Base-by-base conservation (phyloP, 37 sponge, comb jelly and placozoan genomes). In the Chondrilla cf. caribensis region DNA sequence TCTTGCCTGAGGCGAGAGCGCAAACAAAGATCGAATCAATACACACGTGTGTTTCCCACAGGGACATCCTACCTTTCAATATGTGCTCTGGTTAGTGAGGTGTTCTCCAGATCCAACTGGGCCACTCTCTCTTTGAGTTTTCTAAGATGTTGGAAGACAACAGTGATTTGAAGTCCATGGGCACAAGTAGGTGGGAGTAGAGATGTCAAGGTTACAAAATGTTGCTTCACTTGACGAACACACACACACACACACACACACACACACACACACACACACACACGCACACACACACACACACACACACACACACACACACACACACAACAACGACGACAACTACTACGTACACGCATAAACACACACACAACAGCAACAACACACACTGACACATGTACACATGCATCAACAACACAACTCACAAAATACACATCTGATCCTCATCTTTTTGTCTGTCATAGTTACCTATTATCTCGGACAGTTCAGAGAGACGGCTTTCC, bases 61-160 rank as follows among this genome's bases (percentile, higher is more conserved):
- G n/a, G n/a, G n/a, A n/a, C 17, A 55, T 68, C 54, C 47, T 77
- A 83, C 88, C 80, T 89, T 31, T 89, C 81, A 58, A 84, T 21
- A 19, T 81, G 89, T 32, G 81, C 85, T 64, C 41, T 84, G 6
- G 86, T 86, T 7, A 86, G 57, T 3, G 84, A 70, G 22, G 87
- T 90, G 55, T 90, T 90, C 60, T 86, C 90, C n/a, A 85, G 58
- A 39, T 90, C 86, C 2, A 89, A 51, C 29, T 89, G 85, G 43
- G 83, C 38, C 18, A 89, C 51, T 33, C 86, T 84, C 44, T 89
- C 90, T 70, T 89, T 89, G 36, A 89, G 51, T 54, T 82, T 81
- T 32, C 86, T 85, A 35, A 31, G 31, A 54, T 21, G 21, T 24
- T 73, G 17, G 36, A 11, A 42, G 26, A 11, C 15, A n/a, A n/a